These are phyloP conservation scores for Alca torda DNA, from an alignment of 2,797 vertebrate genomes.

Conservation along the genomic window DNA sequence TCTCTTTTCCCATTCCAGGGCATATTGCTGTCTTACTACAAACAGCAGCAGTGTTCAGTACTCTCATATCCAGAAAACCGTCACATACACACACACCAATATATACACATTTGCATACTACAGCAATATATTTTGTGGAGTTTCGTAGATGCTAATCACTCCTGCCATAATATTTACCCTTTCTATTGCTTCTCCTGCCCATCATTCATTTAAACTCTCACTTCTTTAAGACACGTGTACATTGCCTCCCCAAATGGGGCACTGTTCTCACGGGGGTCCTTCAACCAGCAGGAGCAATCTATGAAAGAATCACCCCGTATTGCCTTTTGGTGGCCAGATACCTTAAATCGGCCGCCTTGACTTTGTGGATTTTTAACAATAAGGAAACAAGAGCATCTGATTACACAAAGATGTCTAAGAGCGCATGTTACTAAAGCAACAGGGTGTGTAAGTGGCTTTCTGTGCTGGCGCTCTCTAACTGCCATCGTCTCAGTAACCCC, in stretches of 20 bases:
- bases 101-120: not conserved
- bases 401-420: not conserved
- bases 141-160: not conserved
- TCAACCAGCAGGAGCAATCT: not conserved
- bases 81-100: not conserved
- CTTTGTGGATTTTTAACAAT: not conserved
- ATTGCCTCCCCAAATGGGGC: not conserved
- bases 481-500: not conserved
- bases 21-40: not conserved
- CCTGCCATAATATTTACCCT: not conserved
- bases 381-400: not conserved
- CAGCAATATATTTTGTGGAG: not conserved
- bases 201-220: not conserved
- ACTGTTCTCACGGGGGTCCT: not conserved
- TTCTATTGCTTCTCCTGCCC: not conserved
- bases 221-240: rapidly evolving
- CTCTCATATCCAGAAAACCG: not conserved
- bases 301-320: not conserved
- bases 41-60: not conserved
- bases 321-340: not conserved
- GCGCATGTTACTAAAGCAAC: not conserved
- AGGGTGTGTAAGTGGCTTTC: not conserved
- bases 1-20: not conserved
- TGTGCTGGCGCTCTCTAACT: not conserved
- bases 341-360: not conserved